Percentiles rank a stretch among this genome's conserved stretches.
Evolutionary conservation across 2,888 invertebrate species (phyloP).

Genomic region (Raillietiella orientalis): DNA sequence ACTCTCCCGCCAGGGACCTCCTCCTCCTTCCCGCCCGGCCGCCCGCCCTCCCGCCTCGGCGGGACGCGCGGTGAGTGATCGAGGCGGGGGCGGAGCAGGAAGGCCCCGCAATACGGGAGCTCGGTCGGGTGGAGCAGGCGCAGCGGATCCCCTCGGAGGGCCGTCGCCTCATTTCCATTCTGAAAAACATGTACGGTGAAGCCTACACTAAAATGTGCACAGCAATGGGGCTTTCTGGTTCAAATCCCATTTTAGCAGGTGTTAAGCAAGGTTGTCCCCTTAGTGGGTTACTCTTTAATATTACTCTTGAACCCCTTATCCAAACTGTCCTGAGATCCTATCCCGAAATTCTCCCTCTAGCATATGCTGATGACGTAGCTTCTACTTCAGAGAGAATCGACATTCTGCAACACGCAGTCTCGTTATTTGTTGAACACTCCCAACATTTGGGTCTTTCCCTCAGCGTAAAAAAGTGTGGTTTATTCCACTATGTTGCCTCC

Average conservation of each 20-base stretch:
- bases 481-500: too few species aligned
- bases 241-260: slow-evolving; percentile 6
- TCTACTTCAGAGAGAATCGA: neutral
- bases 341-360: neutral
- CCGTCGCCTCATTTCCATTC: neutral
- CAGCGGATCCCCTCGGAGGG: too few species aligned
- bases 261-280: slow-evolving; percentile 8
- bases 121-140: too few species aligned
- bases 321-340: neutral
- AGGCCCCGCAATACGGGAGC: too few species aligned
- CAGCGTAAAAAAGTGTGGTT: too few species aligned
- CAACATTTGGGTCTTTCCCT: too few species aligned
- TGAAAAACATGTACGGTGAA: slow-evolving; percentile 1
- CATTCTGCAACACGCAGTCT: slow-evolving; percentile 4
- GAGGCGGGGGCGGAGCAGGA: too few species aligned
- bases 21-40: too few species aligned
- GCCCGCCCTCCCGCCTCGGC: too few species aligned
- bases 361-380: slow-evolving; percentile 7
- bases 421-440: too few species aligned
- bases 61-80: too few species aligned
- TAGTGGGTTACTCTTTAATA: slow-evolving; percentile 8
- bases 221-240: slow-evolving; percentile 2
- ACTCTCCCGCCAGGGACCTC: too few species aligned
- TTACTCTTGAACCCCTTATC: slow-evolving; percentile 7
- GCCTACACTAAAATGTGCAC: neutral